Evolutionary conservation across 2,797 vertebrate species (phyloP), one percentile per base, ranked within the genome.

Genomic region (Danio kyathit): DNA sequence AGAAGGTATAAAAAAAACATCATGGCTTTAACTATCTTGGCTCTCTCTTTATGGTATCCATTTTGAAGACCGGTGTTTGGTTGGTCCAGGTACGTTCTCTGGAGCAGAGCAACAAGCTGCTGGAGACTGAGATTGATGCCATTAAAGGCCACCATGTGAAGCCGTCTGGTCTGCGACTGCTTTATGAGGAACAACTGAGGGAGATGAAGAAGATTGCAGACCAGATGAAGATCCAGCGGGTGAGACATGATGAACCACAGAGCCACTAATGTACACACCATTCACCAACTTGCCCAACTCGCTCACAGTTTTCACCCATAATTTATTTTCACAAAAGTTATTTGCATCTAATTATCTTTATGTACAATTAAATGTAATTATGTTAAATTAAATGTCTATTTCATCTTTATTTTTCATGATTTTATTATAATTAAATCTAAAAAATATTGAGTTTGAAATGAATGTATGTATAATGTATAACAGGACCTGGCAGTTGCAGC

Each of bases 401-500:
- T 29, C 29, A 29, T 29, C 29, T 29, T 29, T 29, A 29, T 29
- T 29, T 29, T 29, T 29, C 29, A 29, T 29, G 29, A 29, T 29
- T 29, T 29, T 29, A 29, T 29, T 29, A 29, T 29, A 3, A 29
- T 29, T 29, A 29, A 29, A 29, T 29, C 29, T 3, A 29, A 29
- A 29, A 29, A 1, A 29, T 29, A 3, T 29, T 29, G 29, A 29
- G 1, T 29, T 29, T 29, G 29, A 29, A 29, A 29, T 29, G 29
- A 29, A 29, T 29, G 29, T 29, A 3, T 29, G 29, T 29, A 29
- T 29, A 29, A 29, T 29, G 17, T 3, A 43, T 38, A 63, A 51
- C 86, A 95, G 95, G 90, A 94, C 61, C 38, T 89, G 67, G 91
- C 94, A 70, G 29, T 94, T 78, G 82, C 89, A 76, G 90, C 91